Conservation (phyloP, 2,797 vertebrate species). For the Phataginus tricuspis region DNA sequence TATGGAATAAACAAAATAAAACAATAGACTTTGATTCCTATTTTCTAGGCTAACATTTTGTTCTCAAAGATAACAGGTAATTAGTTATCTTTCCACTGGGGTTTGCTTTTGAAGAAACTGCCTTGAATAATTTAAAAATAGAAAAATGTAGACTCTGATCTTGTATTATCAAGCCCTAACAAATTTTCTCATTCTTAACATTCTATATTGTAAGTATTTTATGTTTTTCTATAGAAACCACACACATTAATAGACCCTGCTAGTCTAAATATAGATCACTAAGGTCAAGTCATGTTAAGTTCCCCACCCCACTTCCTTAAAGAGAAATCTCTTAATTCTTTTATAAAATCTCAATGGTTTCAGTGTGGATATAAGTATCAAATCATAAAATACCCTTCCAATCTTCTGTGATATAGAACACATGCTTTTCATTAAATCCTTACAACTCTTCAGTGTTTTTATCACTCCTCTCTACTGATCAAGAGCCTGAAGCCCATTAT, state of each 20-base stretch:
- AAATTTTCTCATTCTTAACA: neutral
- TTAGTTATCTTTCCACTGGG: neutral
- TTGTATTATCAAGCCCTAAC: neutral
- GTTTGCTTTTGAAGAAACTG: neutral
- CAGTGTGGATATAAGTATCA: neutral
- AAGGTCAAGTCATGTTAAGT: neutral
- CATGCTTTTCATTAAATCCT: neutral
- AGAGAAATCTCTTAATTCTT: neutral
- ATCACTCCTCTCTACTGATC: neutral
- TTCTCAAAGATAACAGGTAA: neutral
- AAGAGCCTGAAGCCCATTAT: neutral
- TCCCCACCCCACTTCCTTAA: neutral
- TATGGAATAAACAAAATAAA: constrained; percentile 4
- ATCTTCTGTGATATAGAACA: neutral
- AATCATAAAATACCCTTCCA: neutral
- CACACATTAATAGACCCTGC: neutral
- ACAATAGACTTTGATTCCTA: neutral
- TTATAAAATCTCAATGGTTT: neutral
- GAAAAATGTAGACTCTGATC: neutral
- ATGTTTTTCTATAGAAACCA: neutral
- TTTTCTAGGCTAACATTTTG: neutral
- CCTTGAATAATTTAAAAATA: neutral
- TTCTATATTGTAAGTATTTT: neutral
- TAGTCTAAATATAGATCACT: neutral
- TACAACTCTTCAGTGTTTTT: neutral